These are phyloP conservation scores for Aptenodytes forsteri DNA, from an alignment of 2,113 vertebrate genomes.

Conservation along the genomic window DNA sequence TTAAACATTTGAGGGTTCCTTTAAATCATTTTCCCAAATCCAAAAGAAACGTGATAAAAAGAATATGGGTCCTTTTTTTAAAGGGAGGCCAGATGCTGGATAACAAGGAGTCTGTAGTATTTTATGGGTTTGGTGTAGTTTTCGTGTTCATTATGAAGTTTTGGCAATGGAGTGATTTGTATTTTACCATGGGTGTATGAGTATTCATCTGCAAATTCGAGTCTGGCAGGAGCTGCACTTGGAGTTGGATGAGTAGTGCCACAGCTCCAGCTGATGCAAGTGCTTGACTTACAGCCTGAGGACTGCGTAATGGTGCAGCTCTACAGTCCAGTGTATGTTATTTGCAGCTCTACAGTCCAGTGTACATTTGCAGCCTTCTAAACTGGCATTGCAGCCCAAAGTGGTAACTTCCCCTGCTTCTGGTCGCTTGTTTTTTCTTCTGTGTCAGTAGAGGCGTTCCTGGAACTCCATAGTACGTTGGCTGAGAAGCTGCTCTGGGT, in stretches of 20 bases:
- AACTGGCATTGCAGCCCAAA: background rate
- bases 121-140: background rate
- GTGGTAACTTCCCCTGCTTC: background rate
- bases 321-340: fast-evolving
- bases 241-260: background rate
- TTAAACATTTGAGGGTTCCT: background rate
- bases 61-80: background rate
- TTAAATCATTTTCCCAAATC: background rate
- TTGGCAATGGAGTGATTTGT: background rate
- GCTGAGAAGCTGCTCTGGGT: background rate
- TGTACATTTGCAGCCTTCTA: background rate
- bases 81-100: background rate
- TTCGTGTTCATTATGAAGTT: background rate
- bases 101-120: background rate
- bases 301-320: background rate
- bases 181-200: background rate
- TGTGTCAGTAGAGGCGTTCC: background rate
- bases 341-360: background rate
- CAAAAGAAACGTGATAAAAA: background rate
- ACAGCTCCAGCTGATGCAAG: background rate
- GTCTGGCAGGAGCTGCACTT: background rate
- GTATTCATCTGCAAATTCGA: background rate
- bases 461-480: background rate
- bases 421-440: background rate
- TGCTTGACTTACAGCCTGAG: background rate